These are phyloP conservation scores for Epizoanthus stellaris DNA, from an alignment of 92 coral and sea anemone species.

Conservation along the genomic window DNA sequence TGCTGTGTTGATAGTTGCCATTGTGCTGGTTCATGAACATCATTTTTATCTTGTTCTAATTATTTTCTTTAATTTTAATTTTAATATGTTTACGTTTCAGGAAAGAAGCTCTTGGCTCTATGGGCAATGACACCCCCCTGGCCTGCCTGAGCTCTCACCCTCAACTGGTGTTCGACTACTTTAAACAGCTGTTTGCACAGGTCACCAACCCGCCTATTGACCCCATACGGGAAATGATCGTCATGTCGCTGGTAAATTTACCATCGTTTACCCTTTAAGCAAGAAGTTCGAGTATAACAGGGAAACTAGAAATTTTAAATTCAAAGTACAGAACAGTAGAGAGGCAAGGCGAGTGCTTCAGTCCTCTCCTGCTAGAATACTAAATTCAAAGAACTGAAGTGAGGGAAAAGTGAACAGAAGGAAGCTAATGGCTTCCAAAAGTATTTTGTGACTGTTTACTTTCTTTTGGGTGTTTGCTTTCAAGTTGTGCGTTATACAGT, in stretches of 20 bases:
- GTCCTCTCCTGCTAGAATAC: too few species aligned
- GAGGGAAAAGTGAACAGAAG: too few species aligned
- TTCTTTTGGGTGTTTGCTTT: too few species aligned
- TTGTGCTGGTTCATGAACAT: not conserved
- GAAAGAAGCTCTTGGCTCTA: slow-evolving; percentile 96
- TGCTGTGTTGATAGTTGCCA: not conserved
- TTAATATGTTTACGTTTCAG: slow-evolving; percentile 40
- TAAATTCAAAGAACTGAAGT: too few species aligned
- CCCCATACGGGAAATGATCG: slow-evolving; percentile 92
- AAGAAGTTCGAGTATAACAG: not conserved
- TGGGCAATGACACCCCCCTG: slow-evolving; percentile 98
- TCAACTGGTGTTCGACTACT: slow-evolving; percentile 92
- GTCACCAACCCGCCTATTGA: slow-evolving; percentile 98
- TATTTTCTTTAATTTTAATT: not conserved
- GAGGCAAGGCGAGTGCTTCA: too few species aligned
- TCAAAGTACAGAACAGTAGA: too few species aligned
- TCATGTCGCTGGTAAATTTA: slow-evolving; percentile 87
- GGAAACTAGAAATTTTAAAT: not conserved
- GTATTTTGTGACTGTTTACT: too few species aligned
- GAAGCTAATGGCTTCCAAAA: too few species aligned
- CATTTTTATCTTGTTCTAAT: not conserved
- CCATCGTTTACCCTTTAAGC: not conserved
- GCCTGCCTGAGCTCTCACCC: slow-evolving; percentile 93
- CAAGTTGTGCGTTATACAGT: too few species aligned
- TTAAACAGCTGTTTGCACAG: slow-evolving; percentile 98